These are phyloP conservation scores for Cyclura pinguis DNA, from an alignment of 2,797 vertebrate species.

Conservation along the genomic window DNA sequence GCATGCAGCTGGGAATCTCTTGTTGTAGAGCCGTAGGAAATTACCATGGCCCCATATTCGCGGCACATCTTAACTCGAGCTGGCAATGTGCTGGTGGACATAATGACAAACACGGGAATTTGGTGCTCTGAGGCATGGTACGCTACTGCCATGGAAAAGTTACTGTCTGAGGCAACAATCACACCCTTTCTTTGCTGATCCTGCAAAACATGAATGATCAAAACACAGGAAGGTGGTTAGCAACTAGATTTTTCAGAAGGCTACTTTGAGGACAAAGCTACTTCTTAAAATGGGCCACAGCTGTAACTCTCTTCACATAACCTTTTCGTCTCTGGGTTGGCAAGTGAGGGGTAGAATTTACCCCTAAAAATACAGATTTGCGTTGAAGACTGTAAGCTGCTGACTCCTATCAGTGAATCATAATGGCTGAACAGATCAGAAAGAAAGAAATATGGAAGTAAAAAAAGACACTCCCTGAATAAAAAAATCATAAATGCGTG, in stretches of 20 bases:
- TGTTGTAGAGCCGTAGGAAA: slow-evolving; percentile 84
- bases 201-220: slow-evolving; percentile 61
- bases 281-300: neutral
- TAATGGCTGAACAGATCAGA: neutral
- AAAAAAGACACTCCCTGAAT: neutral
- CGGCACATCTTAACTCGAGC: slow-evolving; percentile 85
- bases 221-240: neutral
- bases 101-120: slow-evolving; percentile 88
- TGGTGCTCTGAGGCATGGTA: slow-evolving; percentile 87
- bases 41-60: slow-evolving; percentile 91
- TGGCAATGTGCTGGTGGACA: slow-evolving; percentile 83
- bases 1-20: slow-evolving; percentile 86
- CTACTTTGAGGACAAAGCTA: neutral
- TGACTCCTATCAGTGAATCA: neutral
- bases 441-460: neutral
- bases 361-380: neutral
- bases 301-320: neutral
- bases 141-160: slow-evolving; percentile 92
- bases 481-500: neutral
- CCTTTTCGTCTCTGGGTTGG: neutral
- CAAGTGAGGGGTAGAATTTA: neutral
- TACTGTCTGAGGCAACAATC: slow-evolving; percentile 89
- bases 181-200: slow-evolving; percentile 92
- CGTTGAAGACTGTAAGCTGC: neutral
- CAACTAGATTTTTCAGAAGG: too few species aligned